A percentile compares a stretch with the other conserved stretches of the same genome.
These are phyloP conservation scores for Apteryx owenii DNA, from an alignment of 2,113 vertebrate species.

Conservation along the genomic window DNA sequence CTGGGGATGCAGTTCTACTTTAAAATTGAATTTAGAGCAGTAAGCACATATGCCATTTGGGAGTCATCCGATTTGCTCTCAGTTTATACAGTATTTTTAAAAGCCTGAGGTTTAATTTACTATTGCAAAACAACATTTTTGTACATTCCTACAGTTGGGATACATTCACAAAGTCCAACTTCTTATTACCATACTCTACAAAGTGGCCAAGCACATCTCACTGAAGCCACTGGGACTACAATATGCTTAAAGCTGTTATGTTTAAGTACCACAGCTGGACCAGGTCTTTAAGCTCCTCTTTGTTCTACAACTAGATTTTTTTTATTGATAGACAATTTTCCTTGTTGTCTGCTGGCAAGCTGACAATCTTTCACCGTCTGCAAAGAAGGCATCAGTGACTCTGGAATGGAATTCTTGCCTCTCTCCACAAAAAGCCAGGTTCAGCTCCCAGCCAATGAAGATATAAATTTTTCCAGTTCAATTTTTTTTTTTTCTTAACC, in stretches of 20 bases:
- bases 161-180: background rate
- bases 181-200: background rate
- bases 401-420: constrained; percentile 8
- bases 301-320: background rate
- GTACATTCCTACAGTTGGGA: background rate
- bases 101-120: background rate
- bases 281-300: background rate
- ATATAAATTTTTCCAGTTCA: constrained; percentile 32
- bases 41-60: background rate
- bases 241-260: background rate
- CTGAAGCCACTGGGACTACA: background rate
- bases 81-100: background rate
- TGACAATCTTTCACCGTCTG: constrained; percentile 1
- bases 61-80: background rate
- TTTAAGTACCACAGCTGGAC: background rate
- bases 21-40: constrained; percentile 6
- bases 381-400: background rate
- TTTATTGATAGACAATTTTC: background rate
- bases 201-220: background rate
- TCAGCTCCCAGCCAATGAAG: constrained; percentile 19
- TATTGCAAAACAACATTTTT: background rate
- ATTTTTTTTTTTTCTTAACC: background rate
- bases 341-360: background rate
- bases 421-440: background rate
- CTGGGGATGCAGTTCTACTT: constrained; percentile 29